Evolutionary conservation across 2,888 invertebrate genomes (phyloP).

Genomic region (Metalampra italica): DNA sequence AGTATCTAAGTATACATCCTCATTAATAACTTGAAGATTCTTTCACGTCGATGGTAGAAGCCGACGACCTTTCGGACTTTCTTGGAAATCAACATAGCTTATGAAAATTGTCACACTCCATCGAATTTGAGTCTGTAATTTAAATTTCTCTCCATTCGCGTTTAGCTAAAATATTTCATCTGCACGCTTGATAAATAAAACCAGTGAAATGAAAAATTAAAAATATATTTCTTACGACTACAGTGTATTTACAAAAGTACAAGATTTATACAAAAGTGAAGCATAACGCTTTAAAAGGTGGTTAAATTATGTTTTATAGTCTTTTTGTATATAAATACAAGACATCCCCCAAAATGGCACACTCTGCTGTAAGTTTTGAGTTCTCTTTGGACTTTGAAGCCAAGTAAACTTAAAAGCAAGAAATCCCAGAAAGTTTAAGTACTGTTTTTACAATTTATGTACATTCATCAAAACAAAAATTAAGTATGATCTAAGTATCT

Average conservation of each 20-base stretch:
- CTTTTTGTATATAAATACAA: not conserved
- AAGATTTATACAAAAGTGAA: slow-evolving; percentile 6
- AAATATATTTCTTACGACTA: slow-evolving; percentile 6
- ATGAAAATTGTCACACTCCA: no score
- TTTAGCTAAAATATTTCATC: not conserved
- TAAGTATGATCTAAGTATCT: no score
- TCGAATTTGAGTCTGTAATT: no score
- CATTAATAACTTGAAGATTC: no score
- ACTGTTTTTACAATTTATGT: not conserved
- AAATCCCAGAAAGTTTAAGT: not conserved
- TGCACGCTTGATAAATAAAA: not conserved
- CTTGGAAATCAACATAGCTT: no score
- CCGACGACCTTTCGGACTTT: no score
- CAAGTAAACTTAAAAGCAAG: not conserved
- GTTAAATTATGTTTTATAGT: not conserved
- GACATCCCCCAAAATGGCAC: slow-evolving; percentile 11
- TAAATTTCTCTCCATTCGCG: no score
- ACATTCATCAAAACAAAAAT: not conserved
- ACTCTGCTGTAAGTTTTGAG: not conserved
- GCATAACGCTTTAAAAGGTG: slow-evolving; percentile 7
- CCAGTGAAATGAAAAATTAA: not conserved
- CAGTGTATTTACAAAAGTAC: slow-evolving; percentile 9
- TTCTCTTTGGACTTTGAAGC: not conserved
- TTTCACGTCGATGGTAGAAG: no score
- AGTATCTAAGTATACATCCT: no score